phyloP scores from a whole-genome alignment of 2,113 vertebrate genomes.

The Clupea harengus region DNA sequence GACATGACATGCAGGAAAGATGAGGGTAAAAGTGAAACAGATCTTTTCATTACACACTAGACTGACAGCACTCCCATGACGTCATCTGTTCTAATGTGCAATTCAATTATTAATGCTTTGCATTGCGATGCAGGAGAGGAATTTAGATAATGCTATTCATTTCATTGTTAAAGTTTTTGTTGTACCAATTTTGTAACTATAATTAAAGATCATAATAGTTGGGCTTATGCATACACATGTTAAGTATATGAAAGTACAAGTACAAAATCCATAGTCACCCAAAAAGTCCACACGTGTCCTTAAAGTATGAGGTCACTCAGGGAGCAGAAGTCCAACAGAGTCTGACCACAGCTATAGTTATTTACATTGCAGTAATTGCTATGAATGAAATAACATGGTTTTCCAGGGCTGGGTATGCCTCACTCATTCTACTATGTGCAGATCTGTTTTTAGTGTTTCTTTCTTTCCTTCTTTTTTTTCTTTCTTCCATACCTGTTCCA shows the following conservation, averaged over 20 bases:
- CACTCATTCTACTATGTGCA: background rate
- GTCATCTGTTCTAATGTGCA: background rate
- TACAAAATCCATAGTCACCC: background rate
- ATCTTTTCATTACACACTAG: background rate
- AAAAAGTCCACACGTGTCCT: background rate
- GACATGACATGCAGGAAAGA: background rate
- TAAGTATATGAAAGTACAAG: too few relatives aligned
- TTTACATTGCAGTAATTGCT: conserved; percentile 6
- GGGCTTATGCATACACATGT: too few relatives aligned
- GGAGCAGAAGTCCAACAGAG: background rate
- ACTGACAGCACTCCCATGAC: background rate
- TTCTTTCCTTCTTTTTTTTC: background rate
- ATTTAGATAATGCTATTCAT: background rate
- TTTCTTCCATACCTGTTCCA: background rate
- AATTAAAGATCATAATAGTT: too few relatives aligned
- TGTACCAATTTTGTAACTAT: background rate
- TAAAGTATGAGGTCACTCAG: background rate
- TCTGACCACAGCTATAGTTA: background rate
- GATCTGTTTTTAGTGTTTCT: background rate
- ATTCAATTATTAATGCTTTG: background rate
- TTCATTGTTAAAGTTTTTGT: background rate
- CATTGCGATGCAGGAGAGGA: background rate
- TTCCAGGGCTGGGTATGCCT: background rate
- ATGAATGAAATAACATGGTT: background rate
- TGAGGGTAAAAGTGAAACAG: conserved; percentile 1